phyloP scores from a whole-genome alignment of 2,113 vertebrate genomes.

The Heloderma charlesbogerti region DNA sequence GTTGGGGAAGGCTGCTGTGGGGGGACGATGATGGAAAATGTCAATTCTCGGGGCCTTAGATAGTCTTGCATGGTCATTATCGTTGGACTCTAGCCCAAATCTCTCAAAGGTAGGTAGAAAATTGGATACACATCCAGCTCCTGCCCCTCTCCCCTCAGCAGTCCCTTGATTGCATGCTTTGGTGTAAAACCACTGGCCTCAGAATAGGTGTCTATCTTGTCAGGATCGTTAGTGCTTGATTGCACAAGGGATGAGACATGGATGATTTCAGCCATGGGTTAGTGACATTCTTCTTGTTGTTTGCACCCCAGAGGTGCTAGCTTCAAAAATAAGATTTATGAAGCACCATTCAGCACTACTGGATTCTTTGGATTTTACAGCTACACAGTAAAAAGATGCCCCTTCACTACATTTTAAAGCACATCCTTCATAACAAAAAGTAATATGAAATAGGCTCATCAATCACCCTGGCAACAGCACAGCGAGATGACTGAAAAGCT shows the following conservation, averaged over 20 bases:
- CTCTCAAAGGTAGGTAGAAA: neutral
- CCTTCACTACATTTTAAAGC: neutral
- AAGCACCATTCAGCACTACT: neutral
- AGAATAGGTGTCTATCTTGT: neutral
- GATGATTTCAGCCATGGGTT: neutral
- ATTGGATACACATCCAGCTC: neutral
- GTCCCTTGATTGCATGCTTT: neutral
- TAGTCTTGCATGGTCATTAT: neutral
- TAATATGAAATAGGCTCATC: neutral
- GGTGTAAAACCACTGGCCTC: neutral
- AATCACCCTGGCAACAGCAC: neutral
- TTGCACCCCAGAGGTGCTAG: neutral
- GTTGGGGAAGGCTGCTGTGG: neutral
- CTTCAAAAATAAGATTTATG: neutral
- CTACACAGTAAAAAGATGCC: neutral
- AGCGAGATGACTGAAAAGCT: neutral
- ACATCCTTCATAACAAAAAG: neutral
- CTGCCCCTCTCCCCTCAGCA: no score
- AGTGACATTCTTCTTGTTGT: neutral
- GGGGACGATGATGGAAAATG: neutral
- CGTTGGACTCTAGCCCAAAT: neutral
- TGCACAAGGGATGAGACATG: neutral
- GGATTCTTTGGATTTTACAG: slow-evolving; percentile 3
- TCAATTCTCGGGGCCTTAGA: neutral
- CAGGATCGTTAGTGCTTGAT: neutral